Conservation (phyloP, 2,888 invertebrate genomes). For the Allygus modestus region DNA sequence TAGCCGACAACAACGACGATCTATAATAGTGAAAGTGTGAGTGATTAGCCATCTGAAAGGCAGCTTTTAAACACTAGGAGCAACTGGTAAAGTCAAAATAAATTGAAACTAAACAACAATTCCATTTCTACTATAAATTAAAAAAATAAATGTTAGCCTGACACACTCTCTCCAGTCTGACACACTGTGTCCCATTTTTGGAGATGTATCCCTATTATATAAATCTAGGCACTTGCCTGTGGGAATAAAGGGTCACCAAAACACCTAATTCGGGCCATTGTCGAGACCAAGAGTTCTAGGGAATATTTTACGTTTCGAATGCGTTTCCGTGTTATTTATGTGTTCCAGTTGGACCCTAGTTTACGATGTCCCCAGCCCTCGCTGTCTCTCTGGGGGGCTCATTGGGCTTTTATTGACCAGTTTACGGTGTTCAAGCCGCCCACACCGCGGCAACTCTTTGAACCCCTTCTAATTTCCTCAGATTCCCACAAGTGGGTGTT, state of each 20-base stretch:
- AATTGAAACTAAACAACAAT: too few species aligned
- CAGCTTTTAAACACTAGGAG: too few species aligned
- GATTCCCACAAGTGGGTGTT: background rate
- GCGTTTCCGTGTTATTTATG: conserved; percentile 50
- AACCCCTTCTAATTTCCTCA: conserved; percentile 17
- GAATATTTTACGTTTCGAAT: conserved; percentile 44
- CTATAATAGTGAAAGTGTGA: too few species aligned
- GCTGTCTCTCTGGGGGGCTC: conserved; percentile 52
- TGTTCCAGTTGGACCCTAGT: conserved; percentile 27
- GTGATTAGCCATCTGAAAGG: too few species aligned
- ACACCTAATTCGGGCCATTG: conserved; percentile 42
- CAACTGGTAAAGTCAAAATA: too few species aligned
- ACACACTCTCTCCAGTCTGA: background rate
- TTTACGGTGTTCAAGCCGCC: conserved; percentile 14
- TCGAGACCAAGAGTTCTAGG: background rate
- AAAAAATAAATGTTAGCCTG: too few species aligned
- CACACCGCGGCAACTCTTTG: conserved; percentile 33
- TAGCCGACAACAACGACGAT: too few species aligned
- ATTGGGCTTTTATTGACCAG: conserved; percentile 48
- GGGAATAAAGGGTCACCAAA: conserved; percentile 16
- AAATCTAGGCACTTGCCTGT: background rate
- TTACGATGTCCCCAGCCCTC: background rate
- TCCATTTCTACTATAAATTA: too few species aligned
- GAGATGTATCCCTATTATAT: background rate
- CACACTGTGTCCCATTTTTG: background rate